Percentiles rank a stretch among this genome's conserved stretches.
Conservation (phyloP, 2,797 vertebrate species). For the Acipenser ruthenus region DNA sequence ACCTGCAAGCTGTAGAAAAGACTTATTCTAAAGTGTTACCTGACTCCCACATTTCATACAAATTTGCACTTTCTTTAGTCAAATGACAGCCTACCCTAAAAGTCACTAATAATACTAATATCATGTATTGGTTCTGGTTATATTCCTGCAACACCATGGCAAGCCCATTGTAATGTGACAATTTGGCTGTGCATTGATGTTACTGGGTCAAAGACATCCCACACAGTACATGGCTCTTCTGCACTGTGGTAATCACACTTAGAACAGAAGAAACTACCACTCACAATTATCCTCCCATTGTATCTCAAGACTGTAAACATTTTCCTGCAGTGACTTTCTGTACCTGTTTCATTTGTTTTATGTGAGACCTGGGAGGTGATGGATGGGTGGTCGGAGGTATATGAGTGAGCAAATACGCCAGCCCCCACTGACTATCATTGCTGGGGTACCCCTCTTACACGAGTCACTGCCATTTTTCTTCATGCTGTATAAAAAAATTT, state of each 20-base stretch:
- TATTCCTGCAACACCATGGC: constrained; percentile 23
- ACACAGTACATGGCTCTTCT: constrained; percentile 31
- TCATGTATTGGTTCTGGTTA: no score
- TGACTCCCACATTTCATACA: no score
- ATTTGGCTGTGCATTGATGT: constrained; percentile 54
- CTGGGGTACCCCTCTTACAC: constrained; percentile 63
- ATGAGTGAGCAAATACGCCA: constrained; percentile 20
- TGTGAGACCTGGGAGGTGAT: constrained; percentile 60
- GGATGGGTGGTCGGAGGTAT: constrained; percentile 49
- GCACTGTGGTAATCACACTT: constrained; percentile 41
- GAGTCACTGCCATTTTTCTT: constrained; percentile 67
- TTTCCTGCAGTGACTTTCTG: constrained; percentile 74
- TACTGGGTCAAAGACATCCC: constrained; percentile 45
- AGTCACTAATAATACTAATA: no score
- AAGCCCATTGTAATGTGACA: constrained; percentile 47
- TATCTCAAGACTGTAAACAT: constrained; percentile 78
- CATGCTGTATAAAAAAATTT: constrained; percentile 70
- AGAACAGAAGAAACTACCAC: constrained; percentile 63
- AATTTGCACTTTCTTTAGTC: no score
- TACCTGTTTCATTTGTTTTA: constrained; percentile 55
- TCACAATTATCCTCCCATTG: constrained; percentile 71
- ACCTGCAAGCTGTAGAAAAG: no score
- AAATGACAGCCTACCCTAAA: no score
- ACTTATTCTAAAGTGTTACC: no score
- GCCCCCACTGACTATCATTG: constrained; percentile 34